Evolutionary conservation across 2,888 invertebrate species (phyloP).

Genomic region (Tenthredo livida): DNA sequence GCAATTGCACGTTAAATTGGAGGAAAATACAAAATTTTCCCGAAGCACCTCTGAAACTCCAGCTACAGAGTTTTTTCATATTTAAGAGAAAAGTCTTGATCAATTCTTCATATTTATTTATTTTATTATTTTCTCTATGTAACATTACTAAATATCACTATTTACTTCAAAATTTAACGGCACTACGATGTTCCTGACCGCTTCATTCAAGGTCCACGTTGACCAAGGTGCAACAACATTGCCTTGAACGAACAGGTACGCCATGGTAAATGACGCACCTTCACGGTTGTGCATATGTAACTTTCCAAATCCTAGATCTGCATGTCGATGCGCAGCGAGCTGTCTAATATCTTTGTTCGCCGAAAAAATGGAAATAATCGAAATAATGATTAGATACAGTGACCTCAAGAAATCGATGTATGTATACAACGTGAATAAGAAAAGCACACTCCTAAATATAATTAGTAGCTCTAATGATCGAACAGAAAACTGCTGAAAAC

Average conservation of each 20-base stretch:
- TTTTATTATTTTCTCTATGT: not conserved
- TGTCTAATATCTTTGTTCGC: not conserved
- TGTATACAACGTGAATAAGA: not conserved
- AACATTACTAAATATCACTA: not conserved
- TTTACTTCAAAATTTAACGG: not conserved
- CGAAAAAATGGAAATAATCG: not conserved
- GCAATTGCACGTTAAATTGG: too few relatives aligned
- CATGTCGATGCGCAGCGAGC: not conserved
- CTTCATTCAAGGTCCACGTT: not conserved
- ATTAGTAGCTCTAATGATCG: too few relatives aligned
- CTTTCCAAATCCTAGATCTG: slow-evolving; percentile 12
- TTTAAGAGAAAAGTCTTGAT: too few relatives aligned
- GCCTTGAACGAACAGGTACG: not conserved
- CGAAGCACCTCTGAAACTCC: too few relatives aligned
- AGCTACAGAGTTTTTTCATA: too few relatives aligned
- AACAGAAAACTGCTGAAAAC: not conserved
- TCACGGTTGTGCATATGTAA: not conserved
- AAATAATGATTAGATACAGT: not conserved
- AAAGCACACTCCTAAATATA: not conserved
- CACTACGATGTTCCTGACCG: not conserved
- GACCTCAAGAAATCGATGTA: not conserved
- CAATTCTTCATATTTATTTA: too few relatives aligned
- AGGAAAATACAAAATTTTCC: too few relatives aligned
- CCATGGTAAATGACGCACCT: not conserved
- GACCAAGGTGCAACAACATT: not conserved